phyloP scores from a whole-genome alignment of 2,113 vertebrate species.

The Athene noctua region DNA sequence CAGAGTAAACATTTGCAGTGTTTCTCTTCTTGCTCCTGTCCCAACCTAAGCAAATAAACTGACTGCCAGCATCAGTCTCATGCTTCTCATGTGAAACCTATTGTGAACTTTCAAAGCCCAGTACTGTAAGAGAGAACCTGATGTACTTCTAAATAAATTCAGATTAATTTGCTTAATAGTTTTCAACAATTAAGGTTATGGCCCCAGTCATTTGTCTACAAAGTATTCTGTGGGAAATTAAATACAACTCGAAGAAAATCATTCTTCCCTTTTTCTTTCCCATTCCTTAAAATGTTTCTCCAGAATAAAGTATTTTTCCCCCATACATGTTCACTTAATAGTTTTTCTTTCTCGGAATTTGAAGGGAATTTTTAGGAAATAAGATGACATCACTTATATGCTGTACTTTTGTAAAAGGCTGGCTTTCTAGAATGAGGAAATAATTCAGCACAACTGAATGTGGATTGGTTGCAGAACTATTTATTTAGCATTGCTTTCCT shows the following conservation, averaged over 20 bases:
- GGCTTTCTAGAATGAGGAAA: not conserved
- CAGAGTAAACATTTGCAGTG: slow-evolving; percentile 42
- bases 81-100: slow-evolving; percentile 57
- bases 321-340: not conserved
- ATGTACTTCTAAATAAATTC: slow-evolving; percentile 51
- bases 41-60: slow-evolving; percentile 50
- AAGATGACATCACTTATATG: not conserved
- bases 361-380: not conserved
- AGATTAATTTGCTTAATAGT: slow-evolving; percentile 28
- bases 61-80: slow-evolving; percentile 46
- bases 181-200: slow-evolving; percentile 31
- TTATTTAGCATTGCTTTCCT: not conserved
- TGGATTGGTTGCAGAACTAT: not conserved
- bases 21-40: slow-evolving; percentile 19
- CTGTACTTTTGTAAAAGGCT: not conserved
- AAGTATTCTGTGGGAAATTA: slow-evolving; percentile 8
- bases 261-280: not conserved
- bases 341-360: not conserved
- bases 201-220: not conserved
- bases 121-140: slow-evolving; percentile 37
- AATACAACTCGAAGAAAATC: not conserved
- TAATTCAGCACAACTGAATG: not conserved
- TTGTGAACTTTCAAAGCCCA: slow-evolving; percentile 38
- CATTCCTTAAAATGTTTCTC: not conserved
- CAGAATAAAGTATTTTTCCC: not conserved